Base-by-base conservation (phyloP, 1,140 invertebrate genomes). In the Eriosoma lanigerum region DNA sequence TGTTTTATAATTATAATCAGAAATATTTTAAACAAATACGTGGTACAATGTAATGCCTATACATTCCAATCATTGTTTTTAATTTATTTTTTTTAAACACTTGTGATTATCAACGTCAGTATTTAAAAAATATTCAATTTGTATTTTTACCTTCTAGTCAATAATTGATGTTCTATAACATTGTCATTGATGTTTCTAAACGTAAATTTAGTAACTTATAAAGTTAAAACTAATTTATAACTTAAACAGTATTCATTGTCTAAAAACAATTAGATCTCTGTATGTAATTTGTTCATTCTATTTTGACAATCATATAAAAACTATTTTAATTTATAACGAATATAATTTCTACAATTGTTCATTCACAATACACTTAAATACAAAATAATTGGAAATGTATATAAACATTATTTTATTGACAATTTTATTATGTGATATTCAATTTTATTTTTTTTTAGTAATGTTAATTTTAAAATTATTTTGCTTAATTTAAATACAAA, bases 31-130 rank as follows among this genome's bases (percentile, higher is more conserved):
- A 52, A n/a, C 68, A 38, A 38, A 52, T 8, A 72, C 46, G 50
- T 5, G 15, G 46, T 72, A 52, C 66, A 72, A 72, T 52, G 15
- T 19, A 50, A 72, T 52, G 3, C 24, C 52, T 52, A 29, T 29
- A 72, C 68, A 72, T 72, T 72, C 68, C 68, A 52, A 52, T 72
- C 19, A 29, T 70, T 50, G 21, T 72, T 72, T 72, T 72, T 70
- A 48, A 50, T 70, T 70, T n/a, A 48, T 72, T 32, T 29, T 62
- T 62, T 62, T 62, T 62, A 13, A 26, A 17, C 15, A 26, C 5
- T 52, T 12, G 50, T 52, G 50, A 8, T 50, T 72, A 72, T 52
- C 10, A 15, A 72, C 46, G 24, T 50, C 68, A 72, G 68, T 52
- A 72, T 72, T 72, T 72, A 29, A 72, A 72, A 38, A 72, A 17